A percentile compares a stretch with the other conserved stretches of the same genome.
Conservation (phyloP, 92 coral and sea anemone species). For the Porites rus region DNA sequence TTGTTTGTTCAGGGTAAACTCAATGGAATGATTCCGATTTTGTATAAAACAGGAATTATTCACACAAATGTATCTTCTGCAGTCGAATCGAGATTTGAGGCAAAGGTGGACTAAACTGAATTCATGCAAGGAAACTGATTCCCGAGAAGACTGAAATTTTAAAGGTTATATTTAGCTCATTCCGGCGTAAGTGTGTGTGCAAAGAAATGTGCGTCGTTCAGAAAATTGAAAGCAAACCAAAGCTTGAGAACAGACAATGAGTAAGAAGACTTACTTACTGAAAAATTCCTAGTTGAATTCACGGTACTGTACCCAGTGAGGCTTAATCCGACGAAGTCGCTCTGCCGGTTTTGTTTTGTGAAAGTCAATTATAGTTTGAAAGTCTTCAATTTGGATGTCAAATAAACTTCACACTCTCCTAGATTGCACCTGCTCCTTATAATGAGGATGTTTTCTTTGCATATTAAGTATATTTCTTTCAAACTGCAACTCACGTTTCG, state of each 20-base stretch:
- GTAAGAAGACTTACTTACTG: neutral
- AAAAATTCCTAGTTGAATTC: neutral
- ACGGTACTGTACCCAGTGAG: neutral
- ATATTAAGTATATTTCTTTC: slow-evolving; percentile 14
- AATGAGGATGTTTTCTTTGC: slow-evolving; percentile 12
- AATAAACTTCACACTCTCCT: neutral
- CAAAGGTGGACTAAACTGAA: neutral
- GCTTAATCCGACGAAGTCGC: neutral
- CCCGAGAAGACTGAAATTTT: neutral
- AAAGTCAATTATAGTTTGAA: slow-evolving; percentile 33
- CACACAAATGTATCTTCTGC: neutral
- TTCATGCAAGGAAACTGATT: neutral
- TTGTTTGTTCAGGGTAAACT: neutral
- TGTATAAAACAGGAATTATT: neutral
- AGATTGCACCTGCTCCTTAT: slow-evolving; percentile 13
- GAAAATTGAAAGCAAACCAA: neutral
- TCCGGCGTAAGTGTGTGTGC: neutral
- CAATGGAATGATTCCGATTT: neutral
- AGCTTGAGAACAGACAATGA: neutral
- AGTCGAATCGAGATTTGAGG: neutral
- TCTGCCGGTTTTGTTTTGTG: neutral
- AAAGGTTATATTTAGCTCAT: neutral
- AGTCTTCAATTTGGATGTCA: slow-evolving; percentile 16
- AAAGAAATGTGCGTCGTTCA: neutral
- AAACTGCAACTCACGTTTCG: slow-evolving; percentile 10